A percentile compares a stretch with the other conserved stretches of the same genome.
phyloP scores from a whole-genome alignment of 1,140 invertebrate species.

The Colletes latitarsis region DNA sequence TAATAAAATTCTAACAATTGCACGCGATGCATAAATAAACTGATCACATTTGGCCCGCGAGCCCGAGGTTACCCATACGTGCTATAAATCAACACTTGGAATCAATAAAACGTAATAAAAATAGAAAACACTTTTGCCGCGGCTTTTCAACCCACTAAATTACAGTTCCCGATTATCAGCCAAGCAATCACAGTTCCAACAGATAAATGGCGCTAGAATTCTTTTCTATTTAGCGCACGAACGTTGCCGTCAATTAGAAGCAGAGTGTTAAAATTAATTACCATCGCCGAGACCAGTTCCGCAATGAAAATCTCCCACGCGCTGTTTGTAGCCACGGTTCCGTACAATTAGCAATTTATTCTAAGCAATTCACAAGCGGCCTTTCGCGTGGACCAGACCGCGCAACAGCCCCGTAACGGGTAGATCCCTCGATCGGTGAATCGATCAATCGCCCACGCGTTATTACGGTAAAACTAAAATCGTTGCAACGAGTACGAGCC shows the following conservation, averaged over 20 bases:
- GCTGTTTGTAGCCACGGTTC: conserved; percentile 28
- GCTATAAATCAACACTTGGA: conserved; percentile 12
- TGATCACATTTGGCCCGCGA: no score
- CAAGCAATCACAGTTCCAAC: conserved; percentile 13
- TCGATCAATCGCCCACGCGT: conserved; percentile 50
- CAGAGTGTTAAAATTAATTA: conserved; percentile 52
- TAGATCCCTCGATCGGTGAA: conserved; percentile 47
- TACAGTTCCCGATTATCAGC: conserved; percentile 18
- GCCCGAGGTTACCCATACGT: no score
- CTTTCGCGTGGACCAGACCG: not conserved
- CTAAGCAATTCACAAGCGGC: conserved; percentile 31
- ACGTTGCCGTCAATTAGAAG: conserved; percentile 38
- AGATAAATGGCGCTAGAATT: conserved; percentile 14
- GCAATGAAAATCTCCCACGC: conserved; percentile 40
- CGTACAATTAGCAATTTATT: conserved; percentile 56
- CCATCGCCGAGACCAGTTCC: conserved; percentile 33
- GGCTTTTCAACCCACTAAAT: conserved; percentile 2
- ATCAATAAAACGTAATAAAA: not conserved
- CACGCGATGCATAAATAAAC: no score
- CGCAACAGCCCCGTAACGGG: conserved; percentile 8
- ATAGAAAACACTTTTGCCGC: not conserved
- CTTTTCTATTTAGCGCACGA: not conserved
- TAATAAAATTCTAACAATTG: no score
- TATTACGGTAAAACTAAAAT: conserved; percentile 1
- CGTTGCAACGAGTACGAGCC: not conserved